Conservation (phyloP, 2,113 vertebrate genomes). For the Emydocephalus ijimae region DNA sequence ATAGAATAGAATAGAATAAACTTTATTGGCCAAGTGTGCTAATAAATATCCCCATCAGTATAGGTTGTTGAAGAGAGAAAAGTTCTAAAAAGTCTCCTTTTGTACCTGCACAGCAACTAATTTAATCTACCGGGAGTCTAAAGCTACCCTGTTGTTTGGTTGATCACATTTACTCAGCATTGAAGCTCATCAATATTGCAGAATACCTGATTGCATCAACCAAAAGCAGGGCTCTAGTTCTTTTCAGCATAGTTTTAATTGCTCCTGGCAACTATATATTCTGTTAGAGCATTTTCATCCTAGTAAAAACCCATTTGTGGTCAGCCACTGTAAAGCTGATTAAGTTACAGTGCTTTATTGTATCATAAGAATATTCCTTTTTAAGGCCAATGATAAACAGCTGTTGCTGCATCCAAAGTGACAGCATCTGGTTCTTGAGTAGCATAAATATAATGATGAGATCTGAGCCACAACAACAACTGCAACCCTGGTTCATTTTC, state of each 20-base stretch:
- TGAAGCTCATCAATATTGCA: neutral
- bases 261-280: neutral
- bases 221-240: neutral
- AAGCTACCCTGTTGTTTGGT: neutral
- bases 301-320: neutral
- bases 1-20: too few species aligned
- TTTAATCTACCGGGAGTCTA: neutral
- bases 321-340: neutral
- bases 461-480: neutral
- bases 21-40: neutral
- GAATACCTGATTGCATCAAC: neutral
- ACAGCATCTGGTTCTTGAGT: neutral
- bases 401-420: neutral
- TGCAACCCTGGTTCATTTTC: neutral
- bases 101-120: neutral
- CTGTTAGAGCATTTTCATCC: neutral
- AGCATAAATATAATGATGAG: neutral
- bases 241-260: neutral
- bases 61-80: neutral
- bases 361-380: neutral
- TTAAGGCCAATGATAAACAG: neutral
- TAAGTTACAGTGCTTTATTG: neutral
- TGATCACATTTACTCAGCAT: neutral
- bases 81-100: neutral
- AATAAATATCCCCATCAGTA: neutral